Base-by-base conservation (phyloP, 1,140 invertebrate genomes). In the Manduca sexta region DNA sequence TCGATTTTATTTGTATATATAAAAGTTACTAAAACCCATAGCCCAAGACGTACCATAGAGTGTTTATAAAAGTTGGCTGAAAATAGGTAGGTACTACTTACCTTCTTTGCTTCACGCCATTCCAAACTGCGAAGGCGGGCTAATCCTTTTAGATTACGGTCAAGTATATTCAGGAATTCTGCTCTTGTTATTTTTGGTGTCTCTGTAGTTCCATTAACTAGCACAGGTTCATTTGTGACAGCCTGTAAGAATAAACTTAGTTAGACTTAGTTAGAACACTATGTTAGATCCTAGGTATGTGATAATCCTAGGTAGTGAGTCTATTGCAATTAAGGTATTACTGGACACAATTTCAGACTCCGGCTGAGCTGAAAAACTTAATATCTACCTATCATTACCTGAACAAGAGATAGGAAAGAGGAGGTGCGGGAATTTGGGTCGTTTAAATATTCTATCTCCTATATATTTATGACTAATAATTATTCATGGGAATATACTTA, bases 141-240 rank as follows among this genome's bases (percentile, higher is more conserved):
- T 39, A 86, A 60, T 2, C 84, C 84, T 55, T 84, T 85, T 3
- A 87, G 54, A 68, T 87, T 87, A 38, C 86, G 69, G 34, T 83
- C 78, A 2, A 87, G 61, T 46, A 87, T 84, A 43, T 67, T 73
- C 30, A 86, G 64, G 46, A 87, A 85, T 51, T 85, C 83, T 42
- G 63, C 50, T 60, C 86, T 72, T 3, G 84, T 79, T 48, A 87
- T 79, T 68, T 79, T 86, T 11, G 80, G 65, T 18, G 82, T 56
- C 48, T 69, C 64, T 0, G 82, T 84, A 29, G 75, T 80, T 8
- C 64, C 69, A 56, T 79, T 75, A 38, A 37, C 60, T 45, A 52
- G 26, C 16, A 40, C 15, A 3, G 71, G 57, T 15, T 58, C 35
- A 16, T 49, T 40, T 13, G 68, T 71, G 10, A 70, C 52, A 30